Percentiles rank a stretch among this genome's conserved stretches.
Evolutionary conservation across 1,140 invertebrate genomes (phyloP).

Genomic region (Kradibia gibbosae): DNA sequence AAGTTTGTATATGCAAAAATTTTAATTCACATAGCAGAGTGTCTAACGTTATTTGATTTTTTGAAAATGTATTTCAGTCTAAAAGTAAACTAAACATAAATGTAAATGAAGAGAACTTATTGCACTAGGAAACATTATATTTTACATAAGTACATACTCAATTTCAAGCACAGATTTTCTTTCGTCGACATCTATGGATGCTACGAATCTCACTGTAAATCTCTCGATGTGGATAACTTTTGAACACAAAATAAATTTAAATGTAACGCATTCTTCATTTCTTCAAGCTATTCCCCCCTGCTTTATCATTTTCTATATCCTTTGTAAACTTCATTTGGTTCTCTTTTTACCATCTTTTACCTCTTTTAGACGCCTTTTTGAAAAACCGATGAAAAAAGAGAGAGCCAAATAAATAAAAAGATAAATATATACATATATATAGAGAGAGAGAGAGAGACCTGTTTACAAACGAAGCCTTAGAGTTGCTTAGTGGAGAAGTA

Average conservation of each 20-base stretch:
- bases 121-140: background rate
- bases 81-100: too few species aligned
- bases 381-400: too few species aligned
- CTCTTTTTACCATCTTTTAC: background rate
- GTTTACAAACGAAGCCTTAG: slow-evolving; percentile 4
- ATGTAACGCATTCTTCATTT: background rate
- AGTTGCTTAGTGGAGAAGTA: background rate
- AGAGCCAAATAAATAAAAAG: too few species aligned
- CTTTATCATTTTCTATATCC: slow-evolving; percentile 10
- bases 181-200: background rate
- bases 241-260: background rate
- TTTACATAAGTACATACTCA: background rate
- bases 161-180: background rate
- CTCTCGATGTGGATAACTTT: background rate
- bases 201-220: background rate
- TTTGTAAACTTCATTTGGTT: background rate
- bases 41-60: too few species aligned
- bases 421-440: too few species aligned
- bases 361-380: background rate
- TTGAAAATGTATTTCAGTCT: too few species aligned
- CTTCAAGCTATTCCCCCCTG: too few species aligned
- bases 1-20: too few species aligned
- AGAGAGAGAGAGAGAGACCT: background rate
- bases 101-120: background rate
- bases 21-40: too few species aligned